Evolutionary conservation across 2,113 vertebrate species (phyloP), one percentile per base, ranked within the genome.

Genomic region (Cyanoliseus patagonus): DNA sequence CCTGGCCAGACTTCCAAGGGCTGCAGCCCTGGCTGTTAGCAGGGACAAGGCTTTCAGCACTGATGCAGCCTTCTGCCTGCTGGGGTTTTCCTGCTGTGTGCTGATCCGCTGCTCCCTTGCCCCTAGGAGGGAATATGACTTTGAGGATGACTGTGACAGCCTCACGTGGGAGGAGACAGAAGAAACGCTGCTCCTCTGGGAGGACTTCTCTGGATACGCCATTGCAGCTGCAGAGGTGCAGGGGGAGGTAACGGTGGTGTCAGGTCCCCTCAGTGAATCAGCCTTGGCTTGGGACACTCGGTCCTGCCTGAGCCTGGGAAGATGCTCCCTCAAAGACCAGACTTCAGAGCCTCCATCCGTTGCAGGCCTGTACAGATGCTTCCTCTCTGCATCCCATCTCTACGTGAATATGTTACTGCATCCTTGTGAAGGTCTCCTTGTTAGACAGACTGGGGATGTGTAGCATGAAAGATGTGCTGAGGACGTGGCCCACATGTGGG

Each of bases 81-180:
- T 4, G 2, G 41, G 63, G 31, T 44, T 74, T 37, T 78, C 42
- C 73, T 83, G 80, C 64, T 72, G 53, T 25, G 17, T 80, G 66
- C 55, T 97, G 88, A 98, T 3, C 0, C 49, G 7, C 5, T 31
- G 51, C 93, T 80, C 81, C 77, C 87, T 96, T 98, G 76, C 95
- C 86, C 90, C 49, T 87, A 99, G 99, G 96, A 97, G 99, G 73
- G 99, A 99, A 51, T 99, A 99, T 97, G 99, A 99, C 96, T 99
- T 99, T 98, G 99, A 99, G 95, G 99, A 99, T 86, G 99, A 99
- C 97, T 99, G 99, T 77, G 99, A 99, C 98, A 99, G 99, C 95
- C 98, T 99, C 91, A 99, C 99, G 1, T 99, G 99, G 99, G 99
- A 99, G 97, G 99, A 99, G 97, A 99, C 99, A 1, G 99, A 99